Conservation (phyloP, 2,888 invertebrate genomes). For the Notocelia uddmanniana region DNA sequence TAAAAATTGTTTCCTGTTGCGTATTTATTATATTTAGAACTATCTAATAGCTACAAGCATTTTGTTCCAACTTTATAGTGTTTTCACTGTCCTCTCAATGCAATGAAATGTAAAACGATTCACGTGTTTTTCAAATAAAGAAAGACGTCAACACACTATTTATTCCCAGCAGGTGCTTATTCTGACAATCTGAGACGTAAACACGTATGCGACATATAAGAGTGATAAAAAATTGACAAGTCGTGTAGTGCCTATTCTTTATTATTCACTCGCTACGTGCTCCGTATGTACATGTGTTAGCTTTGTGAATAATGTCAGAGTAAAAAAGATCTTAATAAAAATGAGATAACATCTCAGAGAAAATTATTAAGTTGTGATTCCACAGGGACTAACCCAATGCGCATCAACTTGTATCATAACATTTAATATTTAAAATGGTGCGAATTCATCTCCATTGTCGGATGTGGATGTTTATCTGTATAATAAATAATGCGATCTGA, state of each 20-base stretch:
- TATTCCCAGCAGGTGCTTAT: constrained; percentile 43
- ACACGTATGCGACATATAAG: constrained; percentile 43
- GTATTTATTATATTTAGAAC: too few relatives aligned
- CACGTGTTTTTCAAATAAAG: constrained; percentile 17
- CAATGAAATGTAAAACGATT: background rate
- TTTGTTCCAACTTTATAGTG: background rate
- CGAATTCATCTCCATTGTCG: constrained; percentile 66
- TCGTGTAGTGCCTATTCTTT: constrained; percentile 51
- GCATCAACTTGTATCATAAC: constrained; percentile 81
- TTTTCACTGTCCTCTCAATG: background rate
- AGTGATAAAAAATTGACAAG: constrained; percentile 46
- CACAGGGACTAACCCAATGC: constrained; percentile 76
- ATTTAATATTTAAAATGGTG: constrained; percentile 78
- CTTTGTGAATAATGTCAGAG: constrained; percentile 75
- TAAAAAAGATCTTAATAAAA: constrained; percentile 81
- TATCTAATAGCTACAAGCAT: background rate
- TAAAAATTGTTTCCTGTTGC: too few relatives aligned
- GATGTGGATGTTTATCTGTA: background rate
- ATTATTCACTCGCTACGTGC: constrained; percentile 63
- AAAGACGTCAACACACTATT: constrained; percentile 13
- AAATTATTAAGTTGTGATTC: constrained; percentile 83
- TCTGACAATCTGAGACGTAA: constrained; percentile 41
- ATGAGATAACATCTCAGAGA: constrained; percentile 83
- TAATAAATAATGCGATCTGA: background rate
- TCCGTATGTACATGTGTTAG: constrained; percentile 69